Conservation (phyloP, 2,113 vertebrate species). For the Heterocephalus glaber region DNA sequence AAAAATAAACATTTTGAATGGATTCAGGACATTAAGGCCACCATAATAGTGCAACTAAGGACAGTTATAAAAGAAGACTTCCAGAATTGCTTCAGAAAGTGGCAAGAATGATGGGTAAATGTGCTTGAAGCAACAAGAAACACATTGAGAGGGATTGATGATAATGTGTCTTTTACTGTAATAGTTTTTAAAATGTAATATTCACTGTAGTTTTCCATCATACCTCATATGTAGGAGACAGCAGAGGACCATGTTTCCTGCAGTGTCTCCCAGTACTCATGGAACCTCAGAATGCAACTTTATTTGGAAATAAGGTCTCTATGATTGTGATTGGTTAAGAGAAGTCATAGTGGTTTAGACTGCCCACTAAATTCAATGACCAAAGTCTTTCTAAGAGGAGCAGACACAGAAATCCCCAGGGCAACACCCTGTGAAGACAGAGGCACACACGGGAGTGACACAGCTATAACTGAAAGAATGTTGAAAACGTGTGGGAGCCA, state of each 20-base stretch:
- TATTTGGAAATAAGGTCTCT: neutral
- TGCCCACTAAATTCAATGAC: neutral
- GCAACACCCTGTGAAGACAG: neutral
- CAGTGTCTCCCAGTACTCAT: too few species aligned
- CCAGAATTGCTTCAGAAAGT: neutral
- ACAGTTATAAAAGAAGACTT: neutral
- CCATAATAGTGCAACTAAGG: neutral
- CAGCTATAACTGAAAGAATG: accelerated
- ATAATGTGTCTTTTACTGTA: neutral
- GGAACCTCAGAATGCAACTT: neutral
- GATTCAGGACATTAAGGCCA: neutral
- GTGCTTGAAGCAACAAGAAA: neutral
- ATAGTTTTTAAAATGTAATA: neutral
- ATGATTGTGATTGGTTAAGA: neutral
- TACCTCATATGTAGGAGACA: neutral
- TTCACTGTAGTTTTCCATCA: neutral
- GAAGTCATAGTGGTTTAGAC: accelerated
- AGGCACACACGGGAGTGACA: accelerated
- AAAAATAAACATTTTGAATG: neutral
- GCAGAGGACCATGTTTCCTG: neutral
- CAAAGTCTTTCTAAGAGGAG: neutral
- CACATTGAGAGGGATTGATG: neutral
- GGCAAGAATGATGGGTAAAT: neutral
- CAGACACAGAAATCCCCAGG: neutral
- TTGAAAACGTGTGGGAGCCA: neutral